Base-by-base conservation (phyloP, 35 echinoderm and acorn worm species). In the Patiria miniata region DNA sequence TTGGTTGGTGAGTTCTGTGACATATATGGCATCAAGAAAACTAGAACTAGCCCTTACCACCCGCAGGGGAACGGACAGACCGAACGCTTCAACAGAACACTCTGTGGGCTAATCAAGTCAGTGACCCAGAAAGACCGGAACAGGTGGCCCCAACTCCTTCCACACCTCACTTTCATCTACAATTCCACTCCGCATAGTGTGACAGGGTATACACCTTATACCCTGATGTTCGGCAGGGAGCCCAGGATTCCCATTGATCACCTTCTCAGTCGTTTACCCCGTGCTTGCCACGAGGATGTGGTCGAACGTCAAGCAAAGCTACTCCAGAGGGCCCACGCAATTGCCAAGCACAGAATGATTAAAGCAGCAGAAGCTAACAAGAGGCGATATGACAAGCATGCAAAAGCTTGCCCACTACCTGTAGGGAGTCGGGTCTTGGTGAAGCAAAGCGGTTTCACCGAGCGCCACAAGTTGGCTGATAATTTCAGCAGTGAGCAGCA, bases 201-300 rank as follows among this genome's bases (percentile, higher is more conserved):
- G 28, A 92, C 90, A 7, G 54, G 78, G 2, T 44, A 77, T 32
- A 8, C 89, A 1, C 89, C 81, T 36, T 86, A 51, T n/a, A 38
- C 32, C 19, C 83, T 92, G 0, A 86, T 92, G 90, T 87, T 86
- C 82, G 90, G 90, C 34, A 78, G 90, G 30, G 68, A 92, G 12
- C 90, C 90, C 2, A 17, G 36, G 14, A 37, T 86, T 17, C 90
- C 78, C 2, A 86, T 92, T 33, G 90, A 92, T 53, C 85, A 87
- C 7, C 26, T 51, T 0, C 52, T 92, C 7, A 84, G 90, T 29
- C 39, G 57, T 5, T 37, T 15, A 10, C 22, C 40, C 39, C 50
- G 51, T 56, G 39, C 38, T 36, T 39, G 39, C 55, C n/a, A 68
- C 39, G 54, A 81, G 19, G 61, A 87, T 22, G 39, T 80, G 2